Conservation (phyloP, 2,797 vertebrate species). For the Scomberomorus guttatus region DNA sequence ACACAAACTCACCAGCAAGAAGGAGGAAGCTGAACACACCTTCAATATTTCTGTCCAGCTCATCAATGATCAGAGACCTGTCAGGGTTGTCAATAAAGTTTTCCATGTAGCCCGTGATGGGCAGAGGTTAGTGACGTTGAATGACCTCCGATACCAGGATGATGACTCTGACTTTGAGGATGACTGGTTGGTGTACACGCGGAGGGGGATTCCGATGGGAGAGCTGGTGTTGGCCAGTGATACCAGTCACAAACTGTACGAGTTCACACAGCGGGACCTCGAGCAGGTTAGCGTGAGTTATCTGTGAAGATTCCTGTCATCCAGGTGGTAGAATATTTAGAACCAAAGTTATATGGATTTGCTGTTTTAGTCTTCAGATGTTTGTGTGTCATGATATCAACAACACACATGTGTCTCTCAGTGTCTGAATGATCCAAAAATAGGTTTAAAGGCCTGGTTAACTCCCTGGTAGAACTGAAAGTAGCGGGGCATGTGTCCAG, state of each 20-base stretch:
- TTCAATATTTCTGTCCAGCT: constrained; percentile 89
- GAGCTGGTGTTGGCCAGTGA: constrained; percentile 89
- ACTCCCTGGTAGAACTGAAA: not conserved
- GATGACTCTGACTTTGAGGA: constrained; percentile 92
- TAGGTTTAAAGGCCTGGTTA: not conserved
- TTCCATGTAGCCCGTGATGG: constrained; percentile 88
- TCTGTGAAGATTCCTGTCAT: not conserved
- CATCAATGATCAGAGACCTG: constrained; percentile 92
- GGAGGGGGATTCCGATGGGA: constrained; percentile 90
- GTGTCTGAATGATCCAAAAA: not conserved
- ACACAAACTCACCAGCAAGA: constrained; percentile 54
- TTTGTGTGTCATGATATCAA: not conserved
- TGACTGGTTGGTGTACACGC: constrained; percentile 89
- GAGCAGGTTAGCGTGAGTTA: constrained; percentile 71
- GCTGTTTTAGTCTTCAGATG: not conserved
- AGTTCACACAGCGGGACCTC: constrained; percentile 91
- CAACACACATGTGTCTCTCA: not conserved
- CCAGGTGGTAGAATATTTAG: constrained; percentile 2
- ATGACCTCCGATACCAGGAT: constrained; percentile 90
- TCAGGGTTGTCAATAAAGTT: constrained; percentile 89
- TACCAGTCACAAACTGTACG: constrained; percentile 87
- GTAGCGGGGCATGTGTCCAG: no score
- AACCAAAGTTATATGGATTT: constrained; percentile 8
- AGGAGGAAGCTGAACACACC: constrained; percentile 73
- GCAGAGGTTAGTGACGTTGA: constrained; percentile 88